These are phyloP conservation scores for Hycleus cichorii DNA, from an alignment of 1,140 invertebrate genomes.

Conservation along the genomic window DNA sequence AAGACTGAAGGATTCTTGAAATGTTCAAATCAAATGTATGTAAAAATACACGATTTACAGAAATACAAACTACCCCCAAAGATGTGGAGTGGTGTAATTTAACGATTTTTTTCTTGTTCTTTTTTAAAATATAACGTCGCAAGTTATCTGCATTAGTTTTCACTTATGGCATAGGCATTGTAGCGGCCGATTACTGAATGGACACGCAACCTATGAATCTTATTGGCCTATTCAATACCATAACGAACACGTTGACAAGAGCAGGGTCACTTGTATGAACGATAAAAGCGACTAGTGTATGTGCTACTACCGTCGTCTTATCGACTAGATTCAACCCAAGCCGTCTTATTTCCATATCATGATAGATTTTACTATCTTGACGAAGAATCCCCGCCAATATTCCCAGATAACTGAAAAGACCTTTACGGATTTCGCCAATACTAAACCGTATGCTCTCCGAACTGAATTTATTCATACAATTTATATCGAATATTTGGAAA, in stretches of 20 bases:
- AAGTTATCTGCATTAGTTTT: too few species aligned
- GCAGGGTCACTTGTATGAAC: conserved; percentile 5
- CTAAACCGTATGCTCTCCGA: conserved; percentile 6
- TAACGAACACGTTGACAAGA: conserved; percentile 5
- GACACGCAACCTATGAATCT: conserved; percentile 2
- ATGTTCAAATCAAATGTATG: too few species aligned
- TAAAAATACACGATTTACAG: too few species aligned
- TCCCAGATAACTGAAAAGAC: conserved; percentile 4
- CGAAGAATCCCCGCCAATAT: background rate
- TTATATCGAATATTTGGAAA: background rate
- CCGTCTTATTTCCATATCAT: conserved; percentile 39
- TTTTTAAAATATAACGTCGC: too few species aligned
- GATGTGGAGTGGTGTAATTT: too few species aligned
- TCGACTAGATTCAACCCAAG: conserved; percentile 32
- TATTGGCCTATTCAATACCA: conserved; percentile 1
- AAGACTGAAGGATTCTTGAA: too few species aligned
- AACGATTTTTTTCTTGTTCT: too few species aligned
- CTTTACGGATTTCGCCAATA: background rate
- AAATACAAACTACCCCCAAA: too few species aligned
- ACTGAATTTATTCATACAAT: conserved; percentile 15
- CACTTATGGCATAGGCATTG: too few species aligned
- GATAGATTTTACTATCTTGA: conserved; percentile 30
- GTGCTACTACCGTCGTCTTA: conserved; percentile 18
- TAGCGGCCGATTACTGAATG: too few species aligned
- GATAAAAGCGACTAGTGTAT: conserved; percentile 6